These are phyloP conservation scores for Phalangium opilio DNA, from an alignment of 2,888 invertebrate genomes.

Conservation along the genomic window DNA sequence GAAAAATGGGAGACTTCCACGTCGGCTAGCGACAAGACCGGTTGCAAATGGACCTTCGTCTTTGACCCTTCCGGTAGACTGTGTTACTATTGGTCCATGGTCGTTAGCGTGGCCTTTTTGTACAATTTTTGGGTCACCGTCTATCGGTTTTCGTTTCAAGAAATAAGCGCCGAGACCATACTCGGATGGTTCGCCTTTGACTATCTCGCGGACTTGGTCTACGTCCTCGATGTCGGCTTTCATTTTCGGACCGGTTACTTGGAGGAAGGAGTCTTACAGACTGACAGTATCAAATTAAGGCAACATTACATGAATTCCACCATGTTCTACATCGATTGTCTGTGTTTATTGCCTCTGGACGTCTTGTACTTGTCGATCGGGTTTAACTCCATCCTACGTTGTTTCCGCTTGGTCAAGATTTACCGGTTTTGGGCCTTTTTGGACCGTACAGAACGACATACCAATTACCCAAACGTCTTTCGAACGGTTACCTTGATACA, in stretches of 20 bases:
- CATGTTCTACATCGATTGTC: constrained; percentile 94
- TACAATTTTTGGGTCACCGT: constrained; percentile 98
- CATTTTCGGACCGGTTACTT: constrained; percentile 94
- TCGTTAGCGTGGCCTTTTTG: constrained; percentile 85
- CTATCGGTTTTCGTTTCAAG: constrained; percentile 96
- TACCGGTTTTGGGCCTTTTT: constrained; percentile 97
- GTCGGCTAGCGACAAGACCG: constrained; percentile 43
- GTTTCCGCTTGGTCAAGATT: constrained; percentile 90
- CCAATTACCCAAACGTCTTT: constrained; percentile 96
- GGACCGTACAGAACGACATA: constrained; percentile 94
- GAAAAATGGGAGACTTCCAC: constrained; percentile 32
- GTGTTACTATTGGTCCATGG: constrained; percentile 95
- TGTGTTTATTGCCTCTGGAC: constrained; percentile 92
- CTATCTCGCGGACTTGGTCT: constrained; percentile 89
- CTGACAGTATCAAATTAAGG: constrained; percentile 79
- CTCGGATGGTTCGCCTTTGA: constrained; percentile 93
- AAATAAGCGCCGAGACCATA: constrained; percentile 69
- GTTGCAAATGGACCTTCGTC: constrained; percentile 78
- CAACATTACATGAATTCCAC: constrained; percentile 97
- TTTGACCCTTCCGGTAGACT: constrained; percentile 95
- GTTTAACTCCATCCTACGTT: constrained; percentile 78
- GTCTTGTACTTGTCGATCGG: constrained; percentile 95
- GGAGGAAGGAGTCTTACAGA: constrained; percentile 94
- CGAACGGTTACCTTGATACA: constrained; percentile 31
- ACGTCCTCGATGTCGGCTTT: constrained; percentile 88